phyloP scores from a whole-genome alignment of 2,113 vertebrate genomes.

The Neodontobutis hainanensis region DNA sequence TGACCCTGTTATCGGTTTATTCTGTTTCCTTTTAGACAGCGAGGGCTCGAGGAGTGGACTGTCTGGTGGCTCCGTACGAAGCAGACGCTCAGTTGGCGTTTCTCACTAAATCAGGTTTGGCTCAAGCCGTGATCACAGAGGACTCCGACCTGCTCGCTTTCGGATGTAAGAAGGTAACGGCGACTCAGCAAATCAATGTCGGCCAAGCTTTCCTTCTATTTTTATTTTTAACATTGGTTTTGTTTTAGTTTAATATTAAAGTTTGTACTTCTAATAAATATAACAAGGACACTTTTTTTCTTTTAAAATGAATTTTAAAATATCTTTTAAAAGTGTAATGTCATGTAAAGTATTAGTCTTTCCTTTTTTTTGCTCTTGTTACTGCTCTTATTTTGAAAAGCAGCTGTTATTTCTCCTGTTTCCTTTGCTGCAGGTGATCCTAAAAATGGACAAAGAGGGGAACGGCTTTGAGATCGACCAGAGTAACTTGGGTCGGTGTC shows the following conservation, averaged over 20 bases:
- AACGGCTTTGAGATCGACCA: conserved; percentile 94
- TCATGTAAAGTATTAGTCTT: too few relatives aligned
- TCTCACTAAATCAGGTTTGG: conserved; percentile 89
- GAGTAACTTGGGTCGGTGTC: conserved; percentile 88
- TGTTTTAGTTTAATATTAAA: too few relatives aligned
- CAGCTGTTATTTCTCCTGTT: not conserved
- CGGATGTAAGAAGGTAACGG: conserved; percentile 92
- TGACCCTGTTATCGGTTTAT: too few relatives aligned
- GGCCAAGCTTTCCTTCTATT: too few relatives aligned
- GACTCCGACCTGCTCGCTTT: conserved; percentile 97
- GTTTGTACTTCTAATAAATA: not conserved
- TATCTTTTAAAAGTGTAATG: too few relatives aligned
- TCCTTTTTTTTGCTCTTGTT: too few relatives aligned
- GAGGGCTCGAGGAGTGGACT: conserved; percentile 86
- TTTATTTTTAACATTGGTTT: too few relatives aligned
- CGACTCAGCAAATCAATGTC: too few relatives aligned
- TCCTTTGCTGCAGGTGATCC: conserved; percentile 83
- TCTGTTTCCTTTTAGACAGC: conserved; percentile 79
- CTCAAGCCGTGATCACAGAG: conserved; percentile 93
- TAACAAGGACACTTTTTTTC: too few relatives aligned
- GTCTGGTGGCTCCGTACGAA: conserved; percentile 96
- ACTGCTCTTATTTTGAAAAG: too few relatives aligned
- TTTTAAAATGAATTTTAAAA: too few relatives aligned
- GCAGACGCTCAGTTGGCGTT: conserved; percentile 95
- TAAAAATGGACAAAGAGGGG: conserved; percentile 97